Conservation (phyloP, 2,797 vertebrate species). For the Macropodus opercularis region DNA sequence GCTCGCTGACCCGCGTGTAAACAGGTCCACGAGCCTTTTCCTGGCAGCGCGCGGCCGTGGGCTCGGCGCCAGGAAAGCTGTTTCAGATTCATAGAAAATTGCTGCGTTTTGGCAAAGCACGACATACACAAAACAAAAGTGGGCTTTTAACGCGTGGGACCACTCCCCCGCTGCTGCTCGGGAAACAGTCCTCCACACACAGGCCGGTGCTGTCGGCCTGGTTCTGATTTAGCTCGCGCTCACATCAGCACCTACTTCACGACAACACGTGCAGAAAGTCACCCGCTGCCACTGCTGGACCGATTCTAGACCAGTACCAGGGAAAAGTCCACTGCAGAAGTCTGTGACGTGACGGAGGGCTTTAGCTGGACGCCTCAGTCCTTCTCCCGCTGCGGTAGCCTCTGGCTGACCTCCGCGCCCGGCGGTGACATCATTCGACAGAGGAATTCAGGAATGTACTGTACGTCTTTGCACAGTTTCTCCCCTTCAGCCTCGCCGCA, state of each 20-base stretch:
- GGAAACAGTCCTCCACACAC: conserved; percentile 67
- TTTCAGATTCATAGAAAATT: conserved; percentile 78
- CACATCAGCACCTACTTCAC: too few species aligned
- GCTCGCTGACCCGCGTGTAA: conserved; percentile 76
- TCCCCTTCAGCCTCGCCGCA: neutral
- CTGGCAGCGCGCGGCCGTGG: conserved; percentile 63
- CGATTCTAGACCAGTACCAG: too few species aligned
- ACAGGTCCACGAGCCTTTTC: conserved; percentile 76
- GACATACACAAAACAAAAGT: conserved; percentile 74
- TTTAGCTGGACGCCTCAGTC: too few species aligned
- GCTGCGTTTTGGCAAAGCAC: conserved; percentile 70
- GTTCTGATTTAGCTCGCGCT: too few species aligned
- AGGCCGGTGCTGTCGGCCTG: conserved; percentile 70
- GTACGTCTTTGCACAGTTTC: neutral
- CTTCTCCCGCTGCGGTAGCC: too few species aligned
- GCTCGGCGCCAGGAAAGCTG: conserved; percentile 77
- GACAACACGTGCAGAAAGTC: too few species aligned
- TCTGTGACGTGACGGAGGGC: too few species aligned
- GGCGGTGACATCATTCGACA: conserved; percentile 29
- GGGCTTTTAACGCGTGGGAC: conserved; percentile 68
- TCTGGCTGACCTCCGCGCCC: conserved; percentile 34
- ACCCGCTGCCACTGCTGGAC: too few species aligned
- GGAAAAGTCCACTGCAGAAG: too few species aligned
- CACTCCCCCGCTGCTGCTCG: conserved; percentile 43
- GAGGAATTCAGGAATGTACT: conserved; percentile 51